Evolutionary conservation across 2,113 vertebrate species (phyloP).

Genomic region (Sminthopsis crassicaudata): DNA sequence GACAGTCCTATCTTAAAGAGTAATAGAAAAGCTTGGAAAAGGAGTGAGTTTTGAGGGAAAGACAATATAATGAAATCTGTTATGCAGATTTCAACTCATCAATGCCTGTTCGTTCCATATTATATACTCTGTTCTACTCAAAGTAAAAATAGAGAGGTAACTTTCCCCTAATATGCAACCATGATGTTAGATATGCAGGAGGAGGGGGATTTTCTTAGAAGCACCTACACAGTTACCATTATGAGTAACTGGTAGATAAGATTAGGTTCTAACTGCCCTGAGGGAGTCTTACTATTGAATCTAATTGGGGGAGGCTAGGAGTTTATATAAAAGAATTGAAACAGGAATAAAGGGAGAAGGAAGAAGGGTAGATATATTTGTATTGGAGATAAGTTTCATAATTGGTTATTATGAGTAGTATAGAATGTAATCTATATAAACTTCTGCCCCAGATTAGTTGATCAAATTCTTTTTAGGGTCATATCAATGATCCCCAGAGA

Average conservation of each 20-base stretch:
- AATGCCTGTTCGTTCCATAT: neutral
- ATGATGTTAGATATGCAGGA: neutral
- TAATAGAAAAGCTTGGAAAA: neutral
- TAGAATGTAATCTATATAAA: neutral
- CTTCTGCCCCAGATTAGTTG: neutral
- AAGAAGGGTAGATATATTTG: neutral
- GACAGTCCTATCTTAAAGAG: neutral
- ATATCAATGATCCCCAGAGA: neutral
- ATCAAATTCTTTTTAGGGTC: neutral
- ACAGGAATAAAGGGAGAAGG: neutral
- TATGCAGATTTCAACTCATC: neutral
- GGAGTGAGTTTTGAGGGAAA: neutral
- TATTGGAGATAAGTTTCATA: neutral
- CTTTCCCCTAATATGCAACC: neutral
- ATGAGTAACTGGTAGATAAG: neutral
- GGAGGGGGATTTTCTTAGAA: neutral
- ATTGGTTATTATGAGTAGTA: neutral
- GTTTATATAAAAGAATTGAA: neutral
- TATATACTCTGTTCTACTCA: neutral
- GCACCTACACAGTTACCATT: neutral
- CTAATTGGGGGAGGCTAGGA: neutral
- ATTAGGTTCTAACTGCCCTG: neutral
- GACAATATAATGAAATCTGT: neutral
- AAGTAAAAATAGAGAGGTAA: neutral
- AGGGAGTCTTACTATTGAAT: neutral